Evolutionary conservation across 2,797 vertebrate genomes (phyloP).

Genomic region (Manis javanica): DNA sequence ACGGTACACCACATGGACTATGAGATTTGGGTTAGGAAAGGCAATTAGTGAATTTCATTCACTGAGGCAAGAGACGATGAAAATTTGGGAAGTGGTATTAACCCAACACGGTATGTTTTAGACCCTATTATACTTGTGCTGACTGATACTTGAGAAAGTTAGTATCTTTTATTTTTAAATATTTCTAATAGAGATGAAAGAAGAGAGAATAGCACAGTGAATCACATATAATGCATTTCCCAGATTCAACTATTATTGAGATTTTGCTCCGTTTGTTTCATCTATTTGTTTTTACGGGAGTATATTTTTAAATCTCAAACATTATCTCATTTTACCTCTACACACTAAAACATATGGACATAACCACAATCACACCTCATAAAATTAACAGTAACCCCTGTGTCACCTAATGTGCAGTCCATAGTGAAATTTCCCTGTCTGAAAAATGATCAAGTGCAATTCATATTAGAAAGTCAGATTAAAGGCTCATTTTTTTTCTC

Average conservation of each 20-base stretch:
- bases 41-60: background rate
- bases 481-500: background rate
- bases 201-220: background rate
- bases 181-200: background rate
- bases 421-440: background rate
- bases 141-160: background rate
- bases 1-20: background rate
- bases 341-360: background rate
- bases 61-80: background rate
- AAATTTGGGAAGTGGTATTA: background rate
- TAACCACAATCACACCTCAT: background rate
- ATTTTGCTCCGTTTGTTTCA: background rate
- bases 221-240: background rate
- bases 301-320: background rate
- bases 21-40: background rate
- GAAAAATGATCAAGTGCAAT: background rate
- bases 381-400: background rate
- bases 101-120: background rate
- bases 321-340: background rate
- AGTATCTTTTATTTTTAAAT: conserved; percentile 31
- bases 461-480: background rate
- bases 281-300: background rate
- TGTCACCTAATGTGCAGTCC: background rate
- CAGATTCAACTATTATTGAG: background rate
- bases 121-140: background rate